These are phyloP conservation scores for Notamacropus eugenii DNA, from an alignment of 2,797 vertebrate genomes.

Conservation along the genomic window DNA sequence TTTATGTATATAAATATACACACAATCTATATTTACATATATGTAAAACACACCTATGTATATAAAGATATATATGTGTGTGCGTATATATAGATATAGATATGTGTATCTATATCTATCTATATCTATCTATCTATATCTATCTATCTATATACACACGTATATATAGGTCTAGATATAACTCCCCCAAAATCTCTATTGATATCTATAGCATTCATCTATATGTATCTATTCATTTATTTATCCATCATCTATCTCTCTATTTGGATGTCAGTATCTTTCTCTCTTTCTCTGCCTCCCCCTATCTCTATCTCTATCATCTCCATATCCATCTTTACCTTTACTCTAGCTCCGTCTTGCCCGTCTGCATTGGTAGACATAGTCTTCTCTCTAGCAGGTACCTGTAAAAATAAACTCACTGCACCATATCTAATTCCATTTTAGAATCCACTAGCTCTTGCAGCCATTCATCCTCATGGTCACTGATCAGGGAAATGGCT, in stretches of 20 bases:
- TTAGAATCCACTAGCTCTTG: background rate
- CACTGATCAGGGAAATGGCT: no score
- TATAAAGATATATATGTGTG: no score
- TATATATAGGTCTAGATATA: no score
- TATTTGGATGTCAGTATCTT: background rate
- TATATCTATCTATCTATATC: no score
- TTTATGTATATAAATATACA: no score
- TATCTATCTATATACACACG: no score
- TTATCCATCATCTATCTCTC: background rate
- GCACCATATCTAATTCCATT: background rate
- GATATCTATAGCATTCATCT: no score
- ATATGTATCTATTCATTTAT: background rate
- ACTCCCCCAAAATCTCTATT: background rate
- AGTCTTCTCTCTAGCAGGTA: background rate
- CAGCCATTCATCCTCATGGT: background rate
- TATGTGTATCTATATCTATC: no score
- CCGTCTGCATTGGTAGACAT: background rate
- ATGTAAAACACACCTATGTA: no score
- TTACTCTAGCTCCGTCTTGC: background rate
- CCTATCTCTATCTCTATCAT: background rate
- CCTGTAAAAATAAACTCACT: background rate
- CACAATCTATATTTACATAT: no score
- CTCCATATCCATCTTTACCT: background rate
- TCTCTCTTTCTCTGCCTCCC: background rate
- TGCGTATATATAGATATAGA: no score